Conservation (phyloP, 2,797 vertebrate species). For the Thaleichthys pacificus region DNA sequence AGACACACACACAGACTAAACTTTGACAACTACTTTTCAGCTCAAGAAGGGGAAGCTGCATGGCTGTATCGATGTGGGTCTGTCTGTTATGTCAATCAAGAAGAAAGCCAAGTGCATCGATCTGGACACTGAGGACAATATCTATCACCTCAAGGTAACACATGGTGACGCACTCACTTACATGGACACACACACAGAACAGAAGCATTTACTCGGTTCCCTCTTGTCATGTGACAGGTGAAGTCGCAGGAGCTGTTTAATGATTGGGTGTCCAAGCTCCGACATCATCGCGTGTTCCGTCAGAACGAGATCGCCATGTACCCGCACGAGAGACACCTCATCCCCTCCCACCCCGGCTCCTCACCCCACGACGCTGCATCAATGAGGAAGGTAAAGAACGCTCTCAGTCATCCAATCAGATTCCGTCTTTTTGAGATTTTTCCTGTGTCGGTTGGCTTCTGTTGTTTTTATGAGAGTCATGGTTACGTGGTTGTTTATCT, state of each 20-base stretch:
- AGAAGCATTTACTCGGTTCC: background rate
- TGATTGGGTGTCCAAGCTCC: slow-evolving; percentile 92
- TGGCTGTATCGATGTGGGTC: slow-evolving; percentile 93
- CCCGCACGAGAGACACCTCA: slow-evolving; percentile 82
- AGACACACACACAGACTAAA: background rate
- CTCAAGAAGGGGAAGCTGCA: slow-evolving; percentile 90
- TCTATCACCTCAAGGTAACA: slow-evolving; percentile 93
- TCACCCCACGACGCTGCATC: slow-evolving; percentile 69
- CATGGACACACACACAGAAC: background rate
- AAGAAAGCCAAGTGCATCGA: slow-evolving; percentile 94
- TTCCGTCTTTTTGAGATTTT: background rate
- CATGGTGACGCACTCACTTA: background rate
- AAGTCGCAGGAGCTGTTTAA: slow-evolving; percentile 91
- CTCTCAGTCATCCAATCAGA: background rate
- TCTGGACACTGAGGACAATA: slow-evolving; percentile 92
- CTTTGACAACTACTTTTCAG: slow-evolving; percentile 61
- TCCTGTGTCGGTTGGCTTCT: background rate
- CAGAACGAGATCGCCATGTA: slow-evolving; percentile 96
- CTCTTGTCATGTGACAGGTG: slow-evolving; percentile 50
- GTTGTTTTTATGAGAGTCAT: background rate
- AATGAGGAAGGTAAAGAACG: slow-evolving; percentile 75
- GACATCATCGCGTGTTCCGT: slow-evolving; percentile 90
- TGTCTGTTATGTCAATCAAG: slow-evolving; percentile 97
- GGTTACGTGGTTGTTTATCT: background rate
- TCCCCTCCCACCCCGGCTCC: slow-evolving; percentile 73